Conservation (phyloP, 2,113 vertebrate genomes). For the Galeopterus variegatus region DNA sequence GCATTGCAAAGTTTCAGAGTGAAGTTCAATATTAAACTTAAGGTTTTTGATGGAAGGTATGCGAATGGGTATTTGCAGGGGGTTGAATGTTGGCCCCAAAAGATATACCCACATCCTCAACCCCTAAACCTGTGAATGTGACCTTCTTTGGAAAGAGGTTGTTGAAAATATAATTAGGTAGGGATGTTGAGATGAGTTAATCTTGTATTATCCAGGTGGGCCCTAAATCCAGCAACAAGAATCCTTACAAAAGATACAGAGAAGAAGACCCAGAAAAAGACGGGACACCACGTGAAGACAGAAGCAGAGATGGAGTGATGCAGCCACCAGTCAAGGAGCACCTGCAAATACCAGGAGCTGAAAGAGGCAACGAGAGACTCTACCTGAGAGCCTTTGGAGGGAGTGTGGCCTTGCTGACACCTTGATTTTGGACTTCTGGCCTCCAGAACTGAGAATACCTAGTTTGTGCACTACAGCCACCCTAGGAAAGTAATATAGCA, state of each 20-base stretch:
- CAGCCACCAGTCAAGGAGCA: not conserved
- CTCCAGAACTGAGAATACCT: not conserved
- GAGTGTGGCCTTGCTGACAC: not conserved
- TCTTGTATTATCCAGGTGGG: not conserved
- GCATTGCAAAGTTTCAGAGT: not conserved
- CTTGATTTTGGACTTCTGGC: not conserved
- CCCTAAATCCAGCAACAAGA: not conserved
- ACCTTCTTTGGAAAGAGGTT: not conserved
- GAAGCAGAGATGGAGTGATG: not conserved
- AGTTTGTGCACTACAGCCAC: not conserved
- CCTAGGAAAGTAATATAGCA: not conserved
- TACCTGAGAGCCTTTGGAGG: not conserved
- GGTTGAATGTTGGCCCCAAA: not conserved
- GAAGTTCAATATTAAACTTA: not conserved
- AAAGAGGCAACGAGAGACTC: not conserved
- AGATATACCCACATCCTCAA: not conserved
- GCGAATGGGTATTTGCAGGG: not conserved
- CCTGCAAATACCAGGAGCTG: not conserved
- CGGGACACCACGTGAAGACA: not conserved
- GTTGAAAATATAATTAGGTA: not conserved
- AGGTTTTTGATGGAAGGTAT: not conserved
- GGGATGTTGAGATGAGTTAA: not conserved
- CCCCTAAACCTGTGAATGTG: not conserved
- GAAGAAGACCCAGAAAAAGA: not conserved
- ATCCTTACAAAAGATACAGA: not conserved